phyloP scores from a whole-genome alignment of 1,140 invertebrate species.

The Chironomus striatipennis region DNA sequence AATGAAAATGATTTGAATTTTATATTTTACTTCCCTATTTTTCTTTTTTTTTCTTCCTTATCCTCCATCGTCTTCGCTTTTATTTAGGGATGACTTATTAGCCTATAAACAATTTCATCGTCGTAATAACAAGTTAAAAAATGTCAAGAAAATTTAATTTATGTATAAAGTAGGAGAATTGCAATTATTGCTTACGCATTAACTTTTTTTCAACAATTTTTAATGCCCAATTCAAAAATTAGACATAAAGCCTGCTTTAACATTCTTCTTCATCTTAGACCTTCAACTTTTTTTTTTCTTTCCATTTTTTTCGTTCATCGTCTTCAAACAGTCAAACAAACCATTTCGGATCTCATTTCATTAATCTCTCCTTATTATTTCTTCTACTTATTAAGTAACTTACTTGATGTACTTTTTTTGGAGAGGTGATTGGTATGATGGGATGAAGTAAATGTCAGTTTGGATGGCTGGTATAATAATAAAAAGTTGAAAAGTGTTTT shows the following conservation, averaged over 20 bases:
- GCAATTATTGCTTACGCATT: background rate
- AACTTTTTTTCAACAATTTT: background rate
- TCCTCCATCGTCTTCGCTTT: no score
- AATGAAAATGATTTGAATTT: conserved; percentile 12
- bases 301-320: background rate
- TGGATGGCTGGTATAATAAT: no score
- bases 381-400: background rate
- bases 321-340: background rate
- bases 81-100: background rate
- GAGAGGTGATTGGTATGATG: no score
- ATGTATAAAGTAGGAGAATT: background rate
- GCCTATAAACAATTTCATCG: background rate
- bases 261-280: background rate
- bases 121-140: background rate
- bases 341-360: background rate
- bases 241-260: background rate
- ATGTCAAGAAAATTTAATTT: background rate
- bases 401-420: no score
- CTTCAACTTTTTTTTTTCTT: background rate
- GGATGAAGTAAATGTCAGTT: no score
- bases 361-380: background rate
- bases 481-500: no score
- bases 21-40: background rate
- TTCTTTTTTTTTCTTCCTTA: background rate
- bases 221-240: background rate